Conservation (phyloP, 2,888 invertebrate genomes). For the Drosophila basisetae region DNA sequence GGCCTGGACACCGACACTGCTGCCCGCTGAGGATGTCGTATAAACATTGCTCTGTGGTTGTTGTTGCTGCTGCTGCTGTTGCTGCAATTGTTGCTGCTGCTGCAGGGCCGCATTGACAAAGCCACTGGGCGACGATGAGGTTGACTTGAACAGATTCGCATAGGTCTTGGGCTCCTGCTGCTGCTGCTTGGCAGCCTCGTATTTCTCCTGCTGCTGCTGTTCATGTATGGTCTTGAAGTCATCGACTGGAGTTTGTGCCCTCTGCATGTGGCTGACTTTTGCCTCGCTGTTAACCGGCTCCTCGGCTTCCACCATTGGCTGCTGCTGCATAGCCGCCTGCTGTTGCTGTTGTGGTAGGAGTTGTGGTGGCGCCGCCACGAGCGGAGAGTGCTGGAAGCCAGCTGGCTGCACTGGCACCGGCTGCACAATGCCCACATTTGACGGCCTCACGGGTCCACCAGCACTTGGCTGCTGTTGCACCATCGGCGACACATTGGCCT, state of each 20-base stretch:
- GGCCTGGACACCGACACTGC: slow-evolving; percentile 43
- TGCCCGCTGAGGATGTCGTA: slow-evolving; percentile 46
- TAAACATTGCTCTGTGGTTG: slow-evolving; percentile 56
- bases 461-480: slow-evolving; percentile 73
- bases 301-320: slow-evolving; percentile 49
- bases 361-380: slow-evolving; percentile 61
- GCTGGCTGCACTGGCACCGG: slow-evolving; percentile 63
- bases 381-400: slow-evolving; percentile 77
- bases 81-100: slow-evolving; percentile 84
- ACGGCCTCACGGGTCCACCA: slow-evolving; percentile 55
- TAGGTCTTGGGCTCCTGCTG: slow-evolving; percentile 93
- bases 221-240: slow-evolving; percentile 81
- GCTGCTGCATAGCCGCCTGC: slow-evolving; percentile 53
- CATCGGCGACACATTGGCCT: slow-evolving; percentile 84
- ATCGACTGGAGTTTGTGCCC: slow-evolving; percentile 58
- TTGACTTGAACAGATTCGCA: slow-evolving; percentile 92
- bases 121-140: slow-evolving; percentile 82
- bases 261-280: slow-evolving; percentile 66
- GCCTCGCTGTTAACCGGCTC: slow-evolving; percentile 45
- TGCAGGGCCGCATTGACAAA: slow-evolving; percentile 84
- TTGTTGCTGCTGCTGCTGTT: slow-evolving; percentile 77
- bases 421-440: slow-evolving; percentile 62
- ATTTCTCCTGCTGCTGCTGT: slow-evolving; percentile 84
- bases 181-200: slow-evolving; percentile 83
- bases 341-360: slow-evolving; percentile 52